Evolutionary conservation across 2,113 vertebrate species (phyloP).

Genomic region (Nipponia nippon): DNA sequence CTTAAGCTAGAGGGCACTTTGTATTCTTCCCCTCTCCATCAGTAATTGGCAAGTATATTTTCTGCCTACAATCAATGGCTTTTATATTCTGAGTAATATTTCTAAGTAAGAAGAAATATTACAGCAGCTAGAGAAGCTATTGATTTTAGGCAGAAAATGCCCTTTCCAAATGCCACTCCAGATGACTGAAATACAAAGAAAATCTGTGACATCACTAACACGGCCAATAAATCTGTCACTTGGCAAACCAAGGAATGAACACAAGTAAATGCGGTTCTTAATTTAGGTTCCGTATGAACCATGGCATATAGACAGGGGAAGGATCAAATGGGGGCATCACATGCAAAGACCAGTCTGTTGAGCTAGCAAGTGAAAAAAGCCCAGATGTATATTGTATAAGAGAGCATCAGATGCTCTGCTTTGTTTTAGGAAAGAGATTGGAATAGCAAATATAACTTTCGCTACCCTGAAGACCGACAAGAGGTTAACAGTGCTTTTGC

Average conservation of each 20-base stretch:
- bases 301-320: neutral
- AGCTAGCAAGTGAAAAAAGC: neutral
- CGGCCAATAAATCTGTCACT: neutral
- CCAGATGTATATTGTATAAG: neutral
- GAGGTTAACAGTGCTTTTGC: neutral
- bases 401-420: neutral
- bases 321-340: neutral
- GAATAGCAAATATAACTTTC: neutral
- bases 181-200: slow-evolving; percentile 25
- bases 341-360: neutral
- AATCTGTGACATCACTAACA: neutral
- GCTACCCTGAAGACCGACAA: neutral
- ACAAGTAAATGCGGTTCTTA: neutral
- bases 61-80: slow-evolving; percentile 66
- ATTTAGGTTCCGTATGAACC: neutral
- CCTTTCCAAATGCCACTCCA: slow-evolving; percentile 35
- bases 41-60: slow-evolving; percentile 64
- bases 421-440: neutral
- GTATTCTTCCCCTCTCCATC: slow-evolving; percentile 32
- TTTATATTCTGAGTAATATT: slow-evolving; percentile 58
- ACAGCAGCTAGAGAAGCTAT: slow-evolving; percentile 40
- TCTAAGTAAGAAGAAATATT: slow-evolving; percentile 61
- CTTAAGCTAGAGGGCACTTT: slow-evolving; percentile 43
- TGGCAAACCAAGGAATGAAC: neutral
- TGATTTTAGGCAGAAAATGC: slow-evolving; percentile 41